Conservation (phyloP, 2,888 invertebrate species). For the Protonemura montana region DNA sequence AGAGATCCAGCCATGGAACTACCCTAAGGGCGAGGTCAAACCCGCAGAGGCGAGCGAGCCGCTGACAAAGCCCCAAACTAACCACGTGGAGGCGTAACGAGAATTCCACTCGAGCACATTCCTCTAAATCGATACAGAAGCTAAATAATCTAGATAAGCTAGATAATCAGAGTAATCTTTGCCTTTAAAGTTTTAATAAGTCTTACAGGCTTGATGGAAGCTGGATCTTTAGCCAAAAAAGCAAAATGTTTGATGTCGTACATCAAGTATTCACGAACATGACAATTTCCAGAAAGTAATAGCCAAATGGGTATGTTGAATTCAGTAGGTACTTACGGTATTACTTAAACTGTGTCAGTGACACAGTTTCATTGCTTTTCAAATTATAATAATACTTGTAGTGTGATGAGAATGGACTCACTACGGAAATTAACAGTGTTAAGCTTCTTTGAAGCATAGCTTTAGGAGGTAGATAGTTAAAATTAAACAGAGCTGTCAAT, state of each 20-base stretch:
- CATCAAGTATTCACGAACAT: background rate
- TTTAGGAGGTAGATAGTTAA: background rate
- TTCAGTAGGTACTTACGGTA: background rate
- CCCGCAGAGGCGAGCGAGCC: slow-evolving; percentile 1
- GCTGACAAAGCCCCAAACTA: background rate
- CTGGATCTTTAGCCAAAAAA: background rate
- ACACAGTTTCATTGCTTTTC: background rate
- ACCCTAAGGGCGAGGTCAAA: slow-evolving; percentile 50
- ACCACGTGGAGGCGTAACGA: background rate
- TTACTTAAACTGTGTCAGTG: background rate
- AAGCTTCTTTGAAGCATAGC: slow-evolving; percentile 2
- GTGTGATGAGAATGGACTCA: background rate
- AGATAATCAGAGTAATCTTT: background rate
- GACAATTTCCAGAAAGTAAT: background rate
- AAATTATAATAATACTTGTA: background rate
- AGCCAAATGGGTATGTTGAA: background rate
- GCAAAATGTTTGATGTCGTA: background rate
- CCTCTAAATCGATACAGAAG: background rate
- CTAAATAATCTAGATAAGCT: no score
- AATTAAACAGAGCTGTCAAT: background rate
- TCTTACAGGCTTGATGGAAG: background rate
- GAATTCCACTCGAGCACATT: background rate
- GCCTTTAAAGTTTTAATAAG: background rate
- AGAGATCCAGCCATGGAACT: slow-evolving; percentile 59
- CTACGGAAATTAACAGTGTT: background rate